Conservation (phyloP, 2,113 vertebrate species). For the Mellivora capensis region DNA sequence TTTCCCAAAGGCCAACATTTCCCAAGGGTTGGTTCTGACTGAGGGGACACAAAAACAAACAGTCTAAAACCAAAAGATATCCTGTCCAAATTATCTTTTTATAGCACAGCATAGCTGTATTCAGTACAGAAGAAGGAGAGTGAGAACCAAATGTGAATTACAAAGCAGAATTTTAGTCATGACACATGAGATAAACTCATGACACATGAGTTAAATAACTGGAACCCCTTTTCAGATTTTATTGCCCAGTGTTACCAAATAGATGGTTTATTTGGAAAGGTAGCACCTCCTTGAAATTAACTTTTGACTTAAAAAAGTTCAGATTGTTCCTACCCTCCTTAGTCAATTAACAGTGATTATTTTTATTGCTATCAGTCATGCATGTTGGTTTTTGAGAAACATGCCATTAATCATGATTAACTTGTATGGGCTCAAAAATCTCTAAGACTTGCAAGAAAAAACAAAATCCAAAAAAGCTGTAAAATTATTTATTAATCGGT, state of each 20-base stretch:
- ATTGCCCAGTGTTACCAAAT: not conserved
- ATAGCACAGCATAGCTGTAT: not conserved
- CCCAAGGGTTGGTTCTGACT: not conserved
- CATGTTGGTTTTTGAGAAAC: conserved; percentile 17
- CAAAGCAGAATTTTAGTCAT: not conserved
- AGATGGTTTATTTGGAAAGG: not conserved
- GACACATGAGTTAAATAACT: not conserved
- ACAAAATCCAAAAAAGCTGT: not conserved
- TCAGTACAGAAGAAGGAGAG: not conserved
- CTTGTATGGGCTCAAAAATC: conserved; percentile 16
- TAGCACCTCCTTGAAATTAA: conserved; percentile 16
- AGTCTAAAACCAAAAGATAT: conserved; percentile 35
- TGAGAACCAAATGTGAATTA: not conserved
- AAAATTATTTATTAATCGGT: conserved; percentile 6
- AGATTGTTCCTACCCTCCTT: not conserved
- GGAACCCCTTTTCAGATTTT: not conserved
- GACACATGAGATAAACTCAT: not conserved
- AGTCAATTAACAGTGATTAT: not conserved
- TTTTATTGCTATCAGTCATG: conserved; percentile 37
- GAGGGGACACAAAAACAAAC: not conserved
- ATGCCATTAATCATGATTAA: conserved; percentile 41
- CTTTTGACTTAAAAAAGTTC: not conserved
- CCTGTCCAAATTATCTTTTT: conserved; percentile 27
- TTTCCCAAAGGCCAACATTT: conserved; percentile 16
- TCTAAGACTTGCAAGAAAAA: conserved; percentile 24